These are phyloP conservation scores for Diphyllodes magnificus DNA, from an alignment of 2,113 vertebrate genomes.

Conservation along the genomic window DNA sequence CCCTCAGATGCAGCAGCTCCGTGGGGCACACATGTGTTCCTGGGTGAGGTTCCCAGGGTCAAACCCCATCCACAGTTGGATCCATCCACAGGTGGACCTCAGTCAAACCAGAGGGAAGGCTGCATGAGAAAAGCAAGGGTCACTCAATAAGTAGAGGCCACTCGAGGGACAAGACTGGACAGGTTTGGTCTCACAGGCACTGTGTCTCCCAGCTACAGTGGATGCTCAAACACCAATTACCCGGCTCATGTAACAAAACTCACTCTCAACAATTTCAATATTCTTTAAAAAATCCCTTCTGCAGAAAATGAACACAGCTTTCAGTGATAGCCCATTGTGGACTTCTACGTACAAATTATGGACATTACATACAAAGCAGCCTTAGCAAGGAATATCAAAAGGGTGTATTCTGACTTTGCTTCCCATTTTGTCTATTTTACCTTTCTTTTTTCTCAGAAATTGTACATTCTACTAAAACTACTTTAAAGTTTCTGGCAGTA, in stretches of 20 bases:
- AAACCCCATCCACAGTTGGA: not conserved
- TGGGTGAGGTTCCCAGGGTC: not conserved
- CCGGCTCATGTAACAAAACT: not conserved
- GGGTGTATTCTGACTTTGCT: not conserved
- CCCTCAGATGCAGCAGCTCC: not conserved
- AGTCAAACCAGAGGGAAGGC: not conserved
- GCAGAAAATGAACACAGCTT: not conserved
- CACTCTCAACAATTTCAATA: not conserved
- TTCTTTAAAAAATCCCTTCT: not conserved
- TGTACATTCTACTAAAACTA: not conserved
- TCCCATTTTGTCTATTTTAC: not conserved
- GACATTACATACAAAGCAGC: not conserved
- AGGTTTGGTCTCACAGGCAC: not conserved
- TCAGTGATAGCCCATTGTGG: not conserved
- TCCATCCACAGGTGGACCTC: not conserved
- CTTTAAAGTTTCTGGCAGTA: not conserved
- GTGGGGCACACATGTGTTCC: accelerated
- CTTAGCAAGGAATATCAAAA: not conserved
- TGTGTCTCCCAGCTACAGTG: not conserved
- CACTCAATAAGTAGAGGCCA: not conserved
- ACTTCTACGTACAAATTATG: not conserved
- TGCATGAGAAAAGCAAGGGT: not conserved
- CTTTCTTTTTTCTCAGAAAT: not conserved
- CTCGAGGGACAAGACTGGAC: not conserved
- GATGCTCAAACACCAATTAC: not conserved